These are phyloP conservation scores for Myopa testacea DNA, from an alignment of 2,888 invertebrate species.

Conservation along the genomic window DNA sequence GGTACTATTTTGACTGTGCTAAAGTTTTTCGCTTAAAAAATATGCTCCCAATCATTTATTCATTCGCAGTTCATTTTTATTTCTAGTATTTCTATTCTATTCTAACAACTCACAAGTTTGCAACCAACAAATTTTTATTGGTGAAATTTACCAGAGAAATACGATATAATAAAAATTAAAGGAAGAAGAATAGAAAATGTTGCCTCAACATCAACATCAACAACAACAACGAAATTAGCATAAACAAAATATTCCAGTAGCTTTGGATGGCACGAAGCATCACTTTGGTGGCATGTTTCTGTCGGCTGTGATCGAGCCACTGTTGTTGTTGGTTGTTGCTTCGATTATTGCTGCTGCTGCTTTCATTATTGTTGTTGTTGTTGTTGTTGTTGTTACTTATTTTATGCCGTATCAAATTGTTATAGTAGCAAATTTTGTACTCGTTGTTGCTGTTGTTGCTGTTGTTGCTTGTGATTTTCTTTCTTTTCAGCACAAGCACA, in stretches of 20 bases:
- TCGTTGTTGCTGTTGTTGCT: not conserved
- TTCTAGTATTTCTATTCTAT: too few relatives aligned
- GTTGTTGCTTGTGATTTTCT: not conserved
- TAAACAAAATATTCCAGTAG: slow-evolving; percentile 35
- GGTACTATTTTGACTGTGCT: too few relatives aligned
- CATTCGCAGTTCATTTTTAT: too few relatives aligned
- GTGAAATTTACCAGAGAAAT: not conserved
- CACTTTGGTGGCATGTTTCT: slow-evolving; percentile 20
- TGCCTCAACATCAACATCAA: not conserved
- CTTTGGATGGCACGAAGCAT: slow-evolving; percentile 18
- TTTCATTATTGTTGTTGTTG: slow-evolving; percentile 10
- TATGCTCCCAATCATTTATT: too few relatives aligned
- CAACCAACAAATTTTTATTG: too few relatives aligned
- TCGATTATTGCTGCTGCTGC: not conserved
- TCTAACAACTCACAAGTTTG: too few relatives aligned
- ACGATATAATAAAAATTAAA: not conserved
- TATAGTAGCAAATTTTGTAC: not conserved
- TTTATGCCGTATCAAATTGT: slow-evolving; percentile 20
- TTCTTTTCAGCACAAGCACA: not conserved
- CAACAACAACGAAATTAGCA: slow-evolving; percentile 22
- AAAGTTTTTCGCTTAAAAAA: too few relatives aligned
- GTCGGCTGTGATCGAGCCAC: not conserved
- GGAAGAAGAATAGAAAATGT: not conserved
- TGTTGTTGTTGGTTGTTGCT: not conserved
- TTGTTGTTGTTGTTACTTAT: slow-evolving; percentile 15